phyloP scores from a whole-genome alignment of 2,888 invertebrate species.

The Esperia sulphurella region DNA sequence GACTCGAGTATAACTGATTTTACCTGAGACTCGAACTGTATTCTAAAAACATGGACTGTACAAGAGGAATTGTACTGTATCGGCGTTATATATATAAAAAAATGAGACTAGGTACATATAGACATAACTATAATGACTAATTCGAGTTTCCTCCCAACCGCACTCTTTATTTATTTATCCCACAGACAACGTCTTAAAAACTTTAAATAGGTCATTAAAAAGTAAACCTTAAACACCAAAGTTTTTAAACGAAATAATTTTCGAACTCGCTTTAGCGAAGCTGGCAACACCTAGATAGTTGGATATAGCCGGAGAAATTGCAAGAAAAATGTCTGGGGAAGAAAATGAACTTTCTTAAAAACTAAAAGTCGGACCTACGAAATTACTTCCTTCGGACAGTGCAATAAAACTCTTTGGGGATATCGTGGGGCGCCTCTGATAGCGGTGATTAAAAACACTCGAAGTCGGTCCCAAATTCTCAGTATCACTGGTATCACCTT shows the following conservation, averaged over 20 bases:
- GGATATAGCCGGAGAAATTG: conserved; percentile 31
- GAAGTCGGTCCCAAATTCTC: too few relatives aligned
- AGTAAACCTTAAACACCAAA: neutral
- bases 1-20: too few relatives aligned
- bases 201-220: neutral
- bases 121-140: too few relatives aligned
- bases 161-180: neutral
- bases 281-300: conserved; percentile 31
- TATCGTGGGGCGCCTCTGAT: conserved; percentile 31
- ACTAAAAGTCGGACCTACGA: conserved; percentile 77
- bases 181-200: neutral
- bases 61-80: too few relatives aligned
- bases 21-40: too few relatives aligned
- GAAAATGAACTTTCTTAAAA: conserved; percentile 76
- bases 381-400: conserved; percentile 76
- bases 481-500: too few relatives aligned
- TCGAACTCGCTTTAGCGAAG: conserved; percentile 11
- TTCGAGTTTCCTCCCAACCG: too few relatives aligned
- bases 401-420: conserved; percentile 76
- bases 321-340: conserved; percentile 60
- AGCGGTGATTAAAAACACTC: too few relatives aligned
- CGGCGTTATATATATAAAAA: too few relatives aligned
- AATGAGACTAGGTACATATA: too few relatives aligned
- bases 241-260: conserved; percentile 7
- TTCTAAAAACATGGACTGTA: too few relatives aligned